Percentiles rank a stretch among this genome's conserved stretches.
phyloP scores from a whole-genome alignment of 2,113 vertebrate genomes.

The Sprattus sprattus region DNA sequence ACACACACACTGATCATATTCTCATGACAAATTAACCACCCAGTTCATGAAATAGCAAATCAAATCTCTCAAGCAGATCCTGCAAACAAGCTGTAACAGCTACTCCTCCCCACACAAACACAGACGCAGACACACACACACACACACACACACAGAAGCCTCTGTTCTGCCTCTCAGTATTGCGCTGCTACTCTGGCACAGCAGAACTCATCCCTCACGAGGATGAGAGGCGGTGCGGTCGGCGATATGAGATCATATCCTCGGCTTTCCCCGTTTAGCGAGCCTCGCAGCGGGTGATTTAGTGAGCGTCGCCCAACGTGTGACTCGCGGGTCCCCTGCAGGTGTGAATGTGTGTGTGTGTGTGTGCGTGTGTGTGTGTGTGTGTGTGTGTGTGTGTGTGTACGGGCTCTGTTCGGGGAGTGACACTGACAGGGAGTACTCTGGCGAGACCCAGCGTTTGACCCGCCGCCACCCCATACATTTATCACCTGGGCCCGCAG shows the following conservation, averaged over 20 bases:
- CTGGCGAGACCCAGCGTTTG: constrained; percentile 31
- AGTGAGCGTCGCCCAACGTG: neutral
- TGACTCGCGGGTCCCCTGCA: neutral
- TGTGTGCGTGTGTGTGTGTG: neutral
- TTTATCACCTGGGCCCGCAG: constrained; percentile 40
- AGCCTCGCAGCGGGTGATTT: constrained; percentile 2
- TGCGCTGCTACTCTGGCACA: too few species aligned
- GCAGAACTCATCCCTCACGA: neutral
- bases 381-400: neutral
- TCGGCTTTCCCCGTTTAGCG: neutral
- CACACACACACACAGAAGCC: neutral
- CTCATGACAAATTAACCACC: constrained; percentile 10
- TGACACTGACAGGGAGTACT: constrained; percentile 20
- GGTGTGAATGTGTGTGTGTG: neutral
- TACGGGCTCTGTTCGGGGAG: neutral
- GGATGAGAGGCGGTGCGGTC: neutral
- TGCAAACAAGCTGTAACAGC: neutral
- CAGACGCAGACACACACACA: neutral
- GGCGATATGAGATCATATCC: constrained; percentile 11
- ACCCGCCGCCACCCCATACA: constrained; percentile 38
- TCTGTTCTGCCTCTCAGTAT: too few species aligned
- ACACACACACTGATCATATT: too few species aligned
- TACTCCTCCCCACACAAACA: neutral
- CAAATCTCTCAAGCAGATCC: neutral
- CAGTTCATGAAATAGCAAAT: constrained; percentile 8